A percentile compares a stretch with the other conserved stretches of the same genome.
Evolutionary conservation across 2,888 invertebrate genomes (phyloP).

Genomic region (Notodonta dromedarius): DNA sequence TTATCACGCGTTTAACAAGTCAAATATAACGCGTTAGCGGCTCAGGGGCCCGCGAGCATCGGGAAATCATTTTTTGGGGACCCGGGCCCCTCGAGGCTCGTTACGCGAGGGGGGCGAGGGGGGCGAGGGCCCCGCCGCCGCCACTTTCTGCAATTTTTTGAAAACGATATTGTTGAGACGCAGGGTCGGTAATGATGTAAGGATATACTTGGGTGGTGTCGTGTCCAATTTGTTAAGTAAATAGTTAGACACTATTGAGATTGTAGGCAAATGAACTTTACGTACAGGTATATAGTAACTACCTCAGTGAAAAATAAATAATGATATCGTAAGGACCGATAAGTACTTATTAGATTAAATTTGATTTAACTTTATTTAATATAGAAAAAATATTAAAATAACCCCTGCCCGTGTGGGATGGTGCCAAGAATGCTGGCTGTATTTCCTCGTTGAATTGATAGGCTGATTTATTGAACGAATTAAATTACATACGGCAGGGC

Average conservation of each 20-base stretch:
- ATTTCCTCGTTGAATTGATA: too few species aligned
- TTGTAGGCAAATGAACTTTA: not conserved
- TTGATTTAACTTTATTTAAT: too few species aligned
- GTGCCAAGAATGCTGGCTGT: too few species aligned
- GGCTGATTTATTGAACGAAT: too few species aligned
- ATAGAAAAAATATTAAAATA: too few species aligned
- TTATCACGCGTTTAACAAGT: slow-evolving; percentile 14
- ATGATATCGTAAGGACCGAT: too few species aligned
- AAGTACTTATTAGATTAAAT: too few species aligned
- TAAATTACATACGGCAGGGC: too few species aligned
- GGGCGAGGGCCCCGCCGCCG: slow-evolving; percentile 7
- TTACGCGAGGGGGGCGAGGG: slow-evolving; percentile 16
- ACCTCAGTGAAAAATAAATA: too few species aligned
- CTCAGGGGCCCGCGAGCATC: not conserved
- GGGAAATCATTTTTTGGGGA: slow-evolving; percentile 5
- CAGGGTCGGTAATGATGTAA: slow-evolving; percentile 50
- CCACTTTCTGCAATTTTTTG: slow-evolving; percentile 51
- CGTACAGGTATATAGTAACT: too few species aligned
- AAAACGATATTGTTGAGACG: slow-evolving; percentile 55
- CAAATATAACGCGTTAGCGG: slow-evolving; percentile 9
- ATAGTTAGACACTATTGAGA: not conserved
- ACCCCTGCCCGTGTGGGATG: too few species aligned
- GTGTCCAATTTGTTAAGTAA: slow-evolving; percentile 25
- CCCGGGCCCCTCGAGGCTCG: slow-evolving; percentile 37
- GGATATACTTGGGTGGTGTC: slow-evolving; percentile 33